Percentiles rank a stretch among this genome's conserved stretches.
Conservation (phyloP, 1,140 invertebrate species). For the Diploscapter pachys region DNA sequence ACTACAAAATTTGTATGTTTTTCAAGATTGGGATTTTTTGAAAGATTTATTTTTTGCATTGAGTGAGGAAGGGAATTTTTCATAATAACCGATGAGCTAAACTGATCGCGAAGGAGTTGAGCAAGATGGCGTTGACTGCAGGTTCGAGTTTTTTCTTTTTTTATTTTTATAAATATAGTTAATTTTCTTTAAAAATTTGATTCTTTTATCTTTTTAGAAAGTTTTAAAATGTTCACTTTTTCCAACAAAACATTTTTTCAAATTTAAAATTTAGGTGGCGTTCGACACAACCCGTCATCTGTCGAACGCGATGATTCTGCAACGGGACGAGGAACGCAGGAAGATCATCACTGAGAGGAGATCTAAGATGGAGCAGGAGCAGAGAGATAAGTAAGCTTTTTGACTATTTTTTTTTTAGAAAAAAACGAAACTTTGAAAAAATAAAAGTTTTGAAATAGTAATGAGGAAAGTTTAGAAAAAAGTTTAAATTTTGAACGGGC, state of each 20-base stretch:
- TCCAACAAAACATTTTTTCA: constrained; percentile 2
- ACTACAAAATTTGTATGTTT: too few species aligned
- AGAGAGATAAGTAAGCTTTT: constrained; percentile 13
- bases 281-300: constrained; percentile 32
- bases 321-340: constrained; percentile 6
- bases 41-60: too few species aligned
- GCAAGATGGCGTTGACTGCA: too few species aligned
- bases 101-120: too few species aligned
- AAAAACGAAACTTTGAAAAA: too few species aligned
- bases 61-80: too few species aligned
- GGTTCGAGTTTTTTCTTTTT: not conserved
- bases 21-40: too few species aligned
- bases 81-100: too few species aligned
- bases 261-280: constrained; percentile 20
- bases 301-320: constrained; percentile 14
- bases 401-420: not conserved
- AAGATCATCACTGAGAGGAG: constrained; percentile 12
- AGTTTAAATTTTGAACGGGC: too few species aligned
- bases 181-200: not conserved
- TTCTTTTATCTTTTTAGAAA: not conserved
- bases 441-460: too few species aligned
- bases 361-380: constrained; percentile 15
- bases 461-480: too few species aligned
- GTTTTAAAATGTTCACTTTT: not conserved
- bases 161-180: not conserved